Evolutionary conservation across 1,140 invertebrate species (phyloP).

Genomic region (Vanessa tameamea): DNA sequence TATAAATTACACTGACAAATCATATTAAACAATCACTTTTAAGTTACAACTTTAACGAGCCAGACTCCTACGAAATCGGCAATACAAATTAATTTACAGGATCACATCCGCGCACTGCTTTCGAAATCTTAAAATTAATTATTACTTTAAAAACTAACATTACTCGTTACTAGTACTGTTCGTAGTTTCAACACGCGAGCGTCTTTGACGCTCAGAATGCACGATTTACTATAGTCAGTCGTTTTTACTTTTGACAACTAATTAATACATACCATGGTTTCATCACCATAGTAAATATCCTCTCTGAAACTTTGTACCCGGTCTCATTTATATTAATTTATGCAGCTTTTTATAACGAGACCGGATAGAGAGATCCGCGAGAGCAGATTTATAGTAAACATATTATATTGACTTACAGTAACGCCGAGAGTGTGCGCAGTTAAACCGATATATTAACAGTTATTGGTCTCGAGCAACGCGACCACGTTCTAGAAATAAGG

Average conservation of each 20-base stretch:
- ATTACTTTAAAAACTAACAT: conserved; percentile 31
- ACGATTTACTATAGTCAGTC: conserved; percentile 22
- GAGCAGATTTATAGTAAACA: background rate
- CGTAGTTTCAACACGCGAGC: background rate
- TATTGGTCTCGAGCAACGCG: background rate
- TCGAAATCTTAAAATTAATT: conserved; percentile 32
- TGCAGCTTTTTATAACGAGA: conserved; percentile 1
- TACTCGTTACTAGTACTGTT: conserved; percentile 27
- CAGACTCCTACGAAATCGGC: background rate
- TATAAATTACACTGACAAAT: conserved; percentile 28
- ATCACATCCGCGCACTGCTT: conserved; percentile 25
- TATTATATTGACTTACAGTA: conserved; percentile 7
- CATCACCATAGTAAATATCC: background rate
- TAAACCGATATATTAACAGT: background rate
- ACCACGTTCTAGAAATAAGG: background rate
- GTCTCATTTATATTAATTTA: background rate
- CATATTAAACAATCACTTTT: conserved; percentile 17
- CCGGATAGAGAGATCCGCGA: background rate
- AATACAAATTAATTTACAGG: conserved; percentile 19
- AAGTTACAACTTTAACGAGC: background rate
- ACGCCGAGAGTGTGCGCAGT: conserved; percentile 3
- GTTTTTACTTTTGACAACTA: conserved; percentile 9
- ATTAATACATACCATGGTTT: background rate
- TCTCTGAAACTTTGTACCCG: background rate
- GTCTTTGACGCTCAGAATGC: background rate